These are phyloP conservation scores for Aphidius gifuensis DNA, from an alignment of 1,140 invertebrate genomes.

Conservation along the genomic window DNA sequence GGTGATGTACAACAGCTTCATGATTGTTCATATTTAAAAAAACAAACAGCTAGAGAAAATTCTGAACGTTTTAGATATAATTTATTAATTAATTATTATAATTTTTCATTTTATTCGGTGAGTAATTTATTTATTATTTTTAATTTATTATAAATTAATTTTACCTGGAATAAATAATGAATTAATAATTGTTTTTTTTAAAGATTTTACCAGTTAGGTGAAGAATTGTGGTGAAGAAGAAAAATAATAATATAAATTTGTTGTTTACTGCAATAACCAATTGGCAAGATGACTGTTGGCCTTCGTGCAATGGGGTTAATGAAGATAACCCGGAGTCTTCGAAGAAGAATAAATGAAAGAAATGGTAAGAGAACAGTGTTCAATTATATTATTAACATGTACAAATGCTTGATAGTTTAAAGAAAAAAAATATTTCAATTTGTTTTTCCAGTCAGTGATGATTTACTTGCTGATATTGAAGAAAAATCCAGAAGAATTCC, in stretches of 20 bases:
- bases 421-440: constrained; percentile 1
- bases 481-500: constrained; percentile 26
- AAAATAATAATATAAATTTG: neutral
- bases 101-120: no score
- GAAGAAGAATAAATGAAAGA: constrained; percentile 31
- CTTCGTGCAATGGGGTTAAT: constrained; percentile 30
- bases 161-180: neutral
- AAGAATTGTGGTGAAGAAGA: neutral
- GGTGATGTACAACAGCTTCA: constrained; percentile 1
- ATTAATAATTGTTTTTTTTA: neutral
- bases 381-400: neutral
- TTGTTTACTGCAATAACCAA: neutral
- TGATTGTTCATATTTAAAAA: constrained; percentile 1
- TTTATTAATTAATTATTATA: no score
- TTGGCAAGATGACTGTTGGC: constrained; percentile 26
- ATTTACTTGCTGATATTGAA: constrained; percentile 32
- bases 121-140: no score
- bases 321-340: constrained; percentile 31
- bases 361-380: constrained; percentile 32
- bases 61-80: neutral
- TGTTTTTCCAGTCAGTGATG: constrained; percentile 31
- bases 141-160: no score
- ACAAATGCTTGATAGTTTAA: neutral
- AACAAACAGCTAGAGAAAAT: constrained; percentile 6
- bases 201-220: constrained; percentile 7